Conservation (phyloP, 1,140 invertebrate genomes). For the Vollenhovia emeryi region DNA sequence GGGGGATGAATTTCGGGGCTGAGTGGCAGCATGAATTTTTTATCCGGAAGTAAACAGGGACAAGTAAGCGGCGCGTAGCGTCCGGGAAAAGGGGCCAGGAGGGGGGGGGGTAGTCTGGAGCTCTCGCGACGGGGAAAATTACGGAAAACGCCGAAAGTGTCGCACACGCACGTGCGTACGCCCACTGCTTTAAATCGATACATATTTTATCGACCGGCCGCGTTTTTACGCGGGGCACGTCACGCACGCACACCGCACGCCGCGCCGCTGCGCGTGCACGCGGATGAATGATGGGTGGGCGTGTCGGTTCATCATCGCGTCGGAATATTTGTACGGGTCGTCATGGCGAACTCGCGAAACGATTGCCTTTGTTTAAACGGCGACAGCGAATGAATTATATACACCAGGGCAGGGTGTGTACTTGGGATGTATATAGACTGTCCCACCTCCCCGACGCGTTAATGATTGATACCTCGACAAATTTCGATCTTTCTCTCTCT, state of each 20-base stretch:
- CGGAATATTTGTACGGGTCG: constrained; percentile 70
- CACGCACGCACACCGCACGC: not conserved
- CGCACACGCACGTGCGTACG: constrained; percentile 73
- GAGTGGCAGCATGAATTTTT: constrained; percentile 47
- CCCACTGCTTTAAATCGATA: constrained; percentile 75
- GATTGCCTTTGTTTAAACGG: constrained; percentile 39
- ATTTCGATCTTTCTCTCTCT: not conserved
- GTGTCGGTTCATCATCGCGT: constrained; percentile 69
- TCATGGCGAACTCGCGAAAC: constrained; percentile 39
- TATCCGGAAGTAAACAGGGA: constrained; percentile 41
- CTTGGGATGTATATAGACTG: not conserved
- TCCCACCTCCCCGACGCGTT: not conserved
- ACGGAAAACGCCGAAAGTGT: constrained; percentile 65
- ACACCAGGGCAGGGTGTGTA: not conserved
- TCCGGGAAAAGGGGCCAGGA: not conserved
- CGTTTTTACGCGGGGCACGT: constrained; percentile 34
- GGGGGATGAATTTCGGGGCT: constrained; percentile 22
- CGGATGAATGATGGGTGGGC: constrained; percentile 75
- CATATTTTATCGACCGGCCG: constrained; percentile 74
- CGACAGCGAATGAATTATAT: not conserved
- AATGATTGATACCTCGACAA: not conserved
- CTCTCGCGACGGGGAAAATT: constrained; percentile 66
- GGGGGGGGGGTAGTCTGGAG: no score
- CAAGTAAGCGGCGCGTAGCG: not conserved
- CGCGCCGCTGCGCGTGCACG: not conserved